Conservation (phyloP, 1,140 invertebrate genomes). For the Nasonia vitripennis region DNA sequence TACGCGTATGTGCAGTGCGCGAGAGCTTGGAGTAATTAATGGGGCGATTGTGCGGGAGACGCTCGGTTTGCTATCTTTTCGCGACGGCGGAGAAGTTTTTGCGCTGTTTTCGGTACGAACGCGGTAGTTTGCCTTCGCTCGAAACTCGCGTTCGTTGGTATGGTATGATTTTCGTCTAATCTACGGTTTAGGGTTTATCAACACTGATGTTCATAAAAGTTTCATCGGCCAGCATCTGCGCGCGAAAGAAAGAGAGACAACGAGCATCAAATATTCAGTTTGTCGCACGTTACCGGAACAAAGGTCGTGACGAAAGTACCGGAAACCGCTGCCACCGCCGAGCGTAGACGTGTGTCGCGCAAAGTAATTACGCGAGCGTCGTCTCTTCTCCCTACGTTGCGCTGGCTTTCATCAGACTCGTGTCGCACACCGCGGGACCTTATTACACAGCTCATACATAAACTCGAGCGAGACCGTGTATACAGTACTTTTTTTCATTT, state of each 20-base stretch:
- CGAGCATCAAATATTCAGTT: constrained; percentile 16
- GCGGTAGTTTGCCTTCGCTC: too few species aligned
- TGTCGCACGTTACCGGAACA: constrained; percentile 25
- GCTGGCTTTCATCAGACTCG: constrained; percentile 6
- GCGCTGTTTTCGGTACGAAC: too few species aligned
- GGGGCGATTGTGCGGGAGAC: background rate
- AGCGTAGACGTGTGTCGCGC: constrained; percentile 25
- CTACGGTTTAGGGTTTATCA: too few species aligned
- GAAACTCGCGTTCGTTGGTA: too few species aligned
- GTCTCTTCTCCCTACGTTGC: background rate
- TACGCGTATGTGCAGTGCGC: background rate
- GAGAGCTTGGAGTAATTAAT: background rate
- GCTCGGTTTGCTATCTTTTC: background rate
- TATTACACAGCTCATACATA: constrained; percentile 28
- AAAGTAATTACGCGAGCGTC: constrained; percentile 39
- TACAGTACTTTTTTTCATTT: background rate
- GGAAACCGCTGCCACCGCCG: background rate
- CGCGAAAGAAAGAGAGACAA: background rate
- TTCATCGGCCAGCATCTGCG: background rate
- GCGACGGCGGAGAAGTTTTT: too few species aligned
- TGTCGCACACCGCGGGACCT: background rate
- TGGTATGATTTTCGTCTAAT: too few species aligned
- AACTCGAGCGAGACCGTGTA: constrained; percentile 9
- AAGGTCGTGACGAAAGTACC: constrained; percentile 27
- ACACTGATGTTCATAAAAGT: background rate